Evolutionary conservation across 1,140 invertebrate species (phyloP), one percentile per base, ranked within the genome.

Genomic region (Ceratoteleas bidentatus): DNA sequence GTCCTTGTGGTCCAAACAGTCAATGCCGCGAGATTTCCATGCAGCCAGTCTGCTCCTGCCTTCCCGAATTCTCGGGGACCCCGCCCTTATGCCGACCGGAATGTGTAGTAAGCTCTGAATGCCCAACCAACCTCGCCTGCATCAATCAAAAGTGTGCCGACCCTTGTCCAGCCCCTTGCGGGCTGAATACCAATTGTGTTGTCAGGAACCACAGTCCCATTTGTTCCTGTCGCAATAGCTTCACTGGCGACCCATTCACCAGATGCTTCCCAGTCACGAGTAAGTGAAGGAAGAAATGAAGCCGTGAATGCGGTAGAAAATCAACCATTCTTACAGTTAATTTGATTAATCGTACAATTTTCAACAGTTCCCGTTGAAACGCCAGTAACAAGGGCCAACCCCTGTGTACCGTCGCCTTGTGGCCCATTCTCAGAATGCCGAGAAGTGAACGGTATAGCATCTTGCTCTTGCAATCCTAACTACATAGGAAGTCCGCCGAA

Each of bases 1-100:
- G 94, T 24, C 95, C 96, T 4, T 97, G 96, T 88, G 96, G 96
- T 34, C 93, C 94, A 24, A 93, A 96, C 85, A 94, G 94, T 84
- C 89, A 94, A 78, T 96, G 95, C 88, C 93, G 94, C 83, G 93
- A 94, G 78, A 92, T 92, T 79, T 92, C 94, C 14, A 11, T 4
- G 4, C 53, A 56, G 36, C n/a, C 53, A 5, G 93, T 93, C 0
- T 96, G 95, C 83, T 93, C 94, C 34, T 93, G 88, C 78, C 56
- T 90, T 49, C 87, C 88, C 10, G 87, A 90, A 58, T 90, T 88
- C 70, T 86, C 86, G n/a, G 92, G 92, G 58, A 84, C 84, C 72
- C 92, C 90, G 14, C 92, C 92, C 6, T 88, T 88, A 14, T 93
- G 92, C 80, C 87, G 87, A 81, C 92, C 92, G 0, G 94, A 95